Evolutionary conservation across 1,140 invertebrate species (phyloP).

Genomic region (Drosophila eugracilis): DNA sequence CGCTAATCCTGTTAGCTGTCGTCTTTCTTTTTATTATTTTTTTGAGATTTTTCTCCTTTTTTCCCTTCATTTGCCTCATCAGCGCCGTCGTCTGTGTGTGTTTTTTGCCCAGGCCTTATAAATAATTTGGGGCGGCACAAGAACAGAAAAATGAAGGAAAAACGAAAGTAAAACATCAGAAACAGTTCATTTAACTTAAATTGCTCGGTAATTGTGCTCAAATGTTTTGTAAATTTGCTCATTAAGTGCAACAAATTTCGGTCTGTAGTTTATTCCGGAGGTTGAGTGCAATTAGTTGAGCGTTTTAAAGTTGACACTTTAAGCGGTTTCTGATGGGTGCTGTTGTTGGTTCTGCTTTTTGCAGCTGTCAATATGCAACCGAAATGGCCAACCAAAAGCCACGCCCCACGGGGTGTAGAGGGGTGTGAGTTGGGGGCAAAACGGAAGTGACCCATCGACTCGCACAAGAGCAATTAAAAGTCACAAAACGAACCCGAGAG

Average conservation of each 20-base stretch:
- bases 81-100: slow-evolving; percentile 5
- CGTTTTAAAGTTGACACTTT: slow-evolving; percentile 59
- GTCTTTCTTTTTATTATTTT: slow-evolving; percentile 21
- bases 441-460: slow-evolving; percentile 45
- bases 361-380: slow-evolving; percentile 38
- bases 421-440: neutral
- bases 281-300: slow-evolving; percentile 49
- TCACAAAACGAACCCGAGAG: slow-evolving; percentile 27
- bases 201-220: slow-evolving; percentile 67
- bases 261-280: slow-evolving; percentile 21
- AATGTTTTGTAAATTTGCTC: slow-evolving; percentile 72
- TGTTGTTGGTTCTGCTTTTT: neutral
- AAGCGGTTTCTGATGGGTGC: slow-evolving; percentile 38
- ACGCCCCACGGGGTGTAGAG: neutral
- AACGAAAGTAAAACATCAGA: slow-evolving; percentile 11
- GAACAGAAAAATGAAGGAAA: neutral
- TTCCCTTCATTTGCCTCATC: slow-evolving; percentile 14
- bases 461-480: slow-evolving; percentile 58
- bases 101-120: slow-evolving; percentile 27
- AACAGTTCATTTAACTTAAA: slow-evolving; percentile 80
- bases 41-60: slow-evolving; percentile 2
- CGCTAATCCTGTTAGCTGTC: slow-evolving; percentile 39
- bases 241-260: slow-evolving; percentile 47
- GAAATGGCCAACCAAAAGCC: slow-evolving; percentile 23
- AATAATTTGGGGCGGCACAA: slow-evolving; percentile 45